Base-by-base conservation (phyloP, 2,113 vertebrate species). In the Hucho hucho region DNA sequence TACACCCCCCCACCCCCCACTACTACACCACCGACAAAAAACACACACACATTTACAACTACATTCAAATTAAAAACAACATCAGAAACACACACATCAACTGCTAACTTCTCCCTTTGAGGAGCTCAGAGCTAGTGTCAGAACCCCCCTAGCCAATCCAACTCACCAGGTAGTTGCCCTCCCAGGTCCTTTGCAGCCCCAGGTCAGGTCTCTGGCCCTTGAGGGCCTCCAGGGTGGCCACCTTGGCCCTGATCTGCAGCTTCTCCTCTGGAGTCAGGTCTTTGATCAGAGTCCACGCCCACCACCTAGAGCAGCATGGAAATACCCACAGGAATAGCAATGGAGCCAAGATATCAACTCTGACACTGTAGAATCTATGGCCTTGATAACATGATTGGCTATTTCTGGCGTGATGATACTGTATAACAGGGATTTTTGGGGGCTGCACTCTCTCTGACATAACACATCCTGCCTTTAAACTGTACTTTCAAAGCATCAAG, bases 161-260 rank as follows among this genome's bases (percentile, higher is more conserved):
- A 86, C 93, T 92, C 77, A 94, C 95, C 85, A 99, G 89, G 88
- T 99, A 99, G 84, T 97, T 97, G 49, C 98, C 98, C 74, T 96
- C 95, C 98, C 98, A 99, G 43, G 92, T 88, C 81, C 96, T 94
- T 69, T 97, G 97, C 0, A 99, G 93, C 1, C 97, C 97, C 24
- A 97, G 86, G 86, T 99, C 97, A 6, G 91, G 87, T 80, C 97
- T 92, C 29, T 98, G 96, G 53, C 97, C 96, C 90, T 97, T 98
- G 76, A 99, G 87, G 82, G 94, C 92, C 80, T 98, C 96, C 89
- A 98, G 83, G 75, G 95, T 90, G 59, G 97, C 95, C 0, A 98
- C 97, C 90, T 99, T 99, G 70, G 96, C 96, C 88, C 93, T 95
- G 87, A 99, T 93, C 76, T 98, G 95, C 26, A 96, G 93, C 13